phyloP scores from a whole-genome alignment of 1,140 invertebrate species.

The Zaprionus camerounensis region DNA sequence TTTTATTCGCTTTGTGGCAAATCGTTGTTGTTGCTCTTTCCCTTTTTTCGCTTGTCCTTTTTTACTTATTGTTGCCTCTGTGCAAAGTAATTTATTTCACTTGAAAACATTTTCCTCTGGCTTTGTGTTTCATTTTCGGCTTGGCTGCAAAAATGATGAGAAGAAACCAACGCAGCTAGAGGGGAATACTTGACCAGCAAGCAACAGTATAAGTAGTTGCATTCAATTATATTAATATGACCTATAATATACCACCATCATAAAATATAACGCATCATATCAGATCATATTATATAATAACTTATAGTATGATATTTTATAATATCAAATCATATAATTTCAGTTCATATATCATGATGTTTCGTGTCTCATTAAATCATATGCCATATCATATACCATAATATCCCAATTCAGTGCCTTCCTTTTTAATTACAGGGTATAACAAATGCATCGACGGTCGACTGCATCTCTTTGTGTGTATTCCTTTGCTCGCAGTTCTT shows the following conservation, averaged over 20 bases:
- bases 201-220: too few relatives aligned
- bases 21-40: constrained; percentile 39
- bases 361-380: background rate
- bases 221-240: too few relatives aligned
- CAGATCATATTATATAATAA: background rate
- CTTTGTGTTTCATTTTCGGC: constrained; percentile 43
- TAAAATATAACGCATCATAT: background rate
- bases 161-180: background rate
- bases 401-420: background rate
- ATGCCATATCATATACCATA: background rate
- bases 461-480: constrained; percentile 45
- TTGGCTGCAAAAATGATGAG: constrained; percentile 51
- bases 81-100: constrained; percentile 81
- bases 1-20: constrained; percentile 59
- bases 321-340: background rate
- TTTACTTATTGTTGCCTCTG: constrained; percentile 49
- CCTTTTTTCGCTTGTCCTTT: constrained; percentile 23
- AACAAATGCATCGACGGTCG: constrained; percentile 33
- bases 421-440: constrained; percentile 8
- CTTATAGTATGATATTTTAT: background rate
- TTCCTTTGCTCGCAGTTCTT: constrained; percentile 23
- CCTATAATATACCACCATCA: background rate
- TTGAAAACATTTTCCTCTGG: constrained; percentile 73
- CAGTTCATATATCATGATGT: too few relatives aligned
- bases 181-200: background rate